Base-by-base conservation (phyloP, 2,797 vertebrate species). In the Schizothorax lantsangensis region DNA sequence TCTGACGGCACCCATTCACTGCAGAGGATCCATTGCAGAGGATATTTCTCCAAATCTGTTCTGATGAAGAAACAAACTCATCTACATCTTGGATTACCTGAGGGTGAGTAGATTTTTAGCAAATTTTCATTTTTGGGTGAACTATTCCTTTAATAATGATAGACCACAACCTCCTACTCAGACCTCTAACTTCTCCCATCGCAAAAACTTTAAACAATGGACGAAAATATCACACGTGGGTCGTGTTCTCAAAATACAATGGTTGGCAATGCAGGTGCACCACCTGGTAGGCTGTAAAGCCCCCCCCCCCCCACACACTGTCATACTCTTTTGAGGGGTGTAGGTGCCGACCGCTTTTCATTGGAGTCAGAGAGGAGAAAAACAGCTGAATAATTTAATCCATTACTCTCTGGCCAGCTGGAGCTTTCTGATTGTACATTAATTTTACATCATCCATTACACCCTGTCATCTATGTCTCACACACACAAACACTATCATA, bases 341-440 rank as follows among this genome's bases (percentile, higher is more conserved):
- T 86, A 87, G 84, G 88, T 88, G 88, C 33, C 11, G 79, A 89
- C 62, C n/a, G 64, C 86, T 79, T 90, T 85, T 88, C 75, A 85
- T 30, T 36, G 43, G 62, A n/a, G 33, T 82, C 81, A 88, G 26
- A 84, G 77, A 87, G 78, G 66, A 86, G 84, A 89, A 90, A 89
- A 88, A 85, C 88, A 81, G 89, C 79, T 96, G 92, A 96, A 96
- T 96, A 92, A 96, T 96, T 96, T 89, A 96, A 92, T 17, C 86
- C 71, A 74, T 66, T 52, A 33, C 89, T 91, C 89, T 87, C 91
- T 88, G 91, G 91, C 87, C 92, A 91, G 93, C 84, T 91, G 91
- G 88, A 81, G 93, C 90, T 93, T 94, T 96, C 94, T 95, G 94
- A 95, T 89, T 71, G 89, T 85, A 89, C 94, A 96, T 96, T 73